phyloP scores from a whole-genome alignment of 2,888 invertebrate species.

The Lochmaea capreae region DNA sequence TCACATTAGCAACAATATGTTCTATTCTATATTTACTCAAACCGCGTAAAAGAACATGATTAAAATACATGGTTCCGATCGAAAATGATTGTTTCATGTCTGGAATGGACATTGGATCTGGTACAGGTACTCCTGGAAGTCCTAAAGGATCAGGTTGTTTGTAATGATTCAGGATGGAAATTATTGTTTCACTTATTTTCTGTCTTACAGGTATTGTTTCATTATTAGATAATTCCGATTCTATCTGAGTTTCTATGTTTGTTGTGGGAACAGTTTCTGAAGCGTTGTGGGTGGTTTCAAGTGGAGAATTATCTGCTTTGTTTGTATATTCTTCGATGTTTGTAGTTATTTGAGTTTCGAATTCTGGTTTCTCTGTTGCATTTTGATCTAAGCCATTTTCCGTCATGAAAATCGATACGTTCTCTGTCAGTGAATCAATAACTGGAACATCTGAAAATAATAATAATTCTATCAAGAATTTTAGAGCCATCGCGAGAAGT shows the following conservation, averaged over 20 bases:
- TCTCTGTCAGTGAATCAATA: background rate
- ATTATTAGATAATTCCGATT: background rate
- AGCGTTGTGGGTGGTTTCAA: background rate
- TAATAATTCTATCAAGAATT: background rate
- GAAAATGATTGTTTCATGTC: slow-evolving; percentile 80
- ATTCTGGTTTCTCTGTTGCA: background rate
- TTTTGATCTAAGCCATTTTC: background rate
- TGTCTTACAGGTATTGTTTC: slow-evolving; percentile 66
- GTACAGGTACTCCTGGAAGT: slow-evolving; percentile 81
- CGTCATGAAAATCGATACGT: background rate
- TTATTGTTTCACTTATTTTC: slow-evolving; percentile 78
- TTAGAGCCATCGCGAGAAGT: no score
- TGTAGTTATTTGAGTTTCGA: background rate
- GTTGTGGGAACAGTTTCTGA: slow-evolving; percentile 50
- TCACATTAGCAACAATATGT: slow-evolving; percentile 77
- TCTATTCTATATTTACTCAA: slow-evolving; percentile 82
- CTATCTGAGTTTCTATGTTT: background rate
- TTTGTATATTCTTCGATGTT: background rate
- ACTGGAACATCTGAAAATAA: background rate
- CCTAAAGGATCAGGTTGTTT: slow-evolving; percentile 84
- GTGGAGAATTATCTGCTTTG: background rate
- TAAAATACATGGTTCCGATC: slow-evolving; percentile 70
- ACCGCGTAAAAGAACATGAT: slow-evolving; percentile 77
- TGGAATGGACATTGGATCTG: slow-evolving; percentile 84
- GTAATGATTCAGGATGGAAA: slow-evolving; percentile 80